These are phyloP conservation scores for Kryptolebias ocellatus DNA, from an alignment of 2,797 vertebrate genomes.

Conservation along the genomic window DNA sequence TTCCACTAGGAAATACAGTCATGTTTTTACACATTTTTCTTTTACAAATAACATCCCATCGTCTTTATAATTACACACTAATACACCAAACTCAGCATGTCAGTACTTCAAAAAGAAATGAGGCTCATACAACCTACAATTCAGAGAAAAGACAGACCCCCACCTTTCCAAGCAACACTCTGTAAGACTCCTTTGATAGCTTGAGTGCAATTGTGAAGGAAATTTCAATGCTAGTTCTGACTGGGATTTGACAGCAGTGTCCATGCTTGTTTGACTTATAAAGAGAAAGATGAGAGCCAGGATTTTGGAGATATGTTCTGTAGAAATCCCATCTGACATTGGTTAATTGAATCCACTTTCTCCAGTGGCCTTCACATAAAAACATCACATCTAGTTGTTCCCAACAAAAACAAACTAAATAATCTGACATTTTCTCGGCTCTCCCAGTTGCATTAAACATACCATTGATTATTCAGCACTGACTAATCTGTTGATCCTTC, in stretches of 20 bases:
- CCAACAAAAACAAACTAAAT: slow-evolving; percentile 64
- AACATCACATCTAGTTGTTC: slow-evolving; percentile 63
- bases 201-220: slow-evolving; percentile 29
- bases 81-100: background rate
- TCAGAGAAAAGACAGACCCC: too few species aligned
- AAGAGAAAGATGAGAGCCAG: slow-evolving; percentile 54
- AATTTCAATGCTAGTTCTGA: slow-evolving; percentile 18
- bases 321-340: slow-evolving; percentile 65
- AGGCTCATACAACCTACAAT: background rate
- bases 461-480: slow-evolving; percentile 51
- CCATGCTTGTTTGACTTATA: slow-evolving; percentile 49
- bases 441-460: slow-evolving; percentile 49
- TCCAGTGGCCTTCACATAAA: slow-evolving; percentile 64
- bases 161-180: background rate
- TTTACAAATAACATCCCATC: background rate
- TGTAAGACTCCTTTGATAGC: background rate
- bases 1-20: background rate
- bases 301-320: slow-evolving; percentile 46
- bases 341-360: slow-evolving; percentile 67
- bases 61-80: background rate
- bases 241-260: slow-evolving; percentile 50
- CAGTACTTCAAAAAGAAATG: background rate
- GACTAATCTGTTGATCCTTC: slow-evolving; percentile 64
- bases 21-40: slow-evolving; percentile 2
- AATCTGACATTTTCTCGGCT: slow-evolving; percentile 45